A percentile compares a stretch with the other conserved stretches of the same genome.
phyloP scores from a whole-genome alignment of 2,113 vertebrate species.

The Tricholaema leucomelas region DNA sequence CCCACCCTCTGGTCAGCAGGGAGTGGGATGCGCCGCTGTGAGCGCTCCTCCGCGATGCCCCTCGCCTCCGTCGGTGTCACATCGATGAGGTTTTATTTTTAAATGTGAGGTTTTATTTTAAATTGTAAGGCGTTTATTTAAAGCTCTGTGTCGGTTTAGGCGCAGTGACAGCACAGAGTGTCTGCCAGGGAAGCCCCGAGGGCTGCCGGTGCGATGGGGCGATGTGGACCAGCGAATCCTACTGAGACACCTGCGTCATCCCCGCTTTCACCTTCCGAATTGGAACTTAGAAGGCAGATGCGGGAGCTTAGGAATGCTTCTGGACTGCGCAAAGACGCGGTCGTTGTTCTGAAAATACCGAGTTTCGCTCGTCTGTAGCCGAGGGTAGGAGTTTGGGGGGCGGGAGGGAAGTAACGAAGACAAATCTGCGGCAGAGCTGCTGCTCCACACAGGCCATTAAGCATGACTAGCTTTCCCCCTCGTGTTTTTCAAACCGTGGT shows the following conservation, averaged over 20 bases:
- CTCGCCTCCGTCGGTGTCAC: not conserved
- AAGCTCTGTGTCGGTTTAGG: too few relatives aligned
- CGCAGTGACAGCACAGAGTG: not conserved
- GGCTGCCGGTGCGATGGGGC: not conserved
- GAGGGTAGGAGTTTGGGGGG: fast-evolving
- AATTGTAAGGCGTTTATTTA: too few relatives aligned
- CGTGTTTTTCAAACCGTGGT: not conserved
- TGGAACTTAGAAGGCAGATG: not conserved
- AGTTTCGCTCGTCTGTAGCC: not conserved
- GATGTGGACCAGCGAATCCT: not conserved
- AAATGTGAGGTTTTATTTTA: too few relatives aligned
- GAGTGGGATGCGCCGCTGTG: not conserved
- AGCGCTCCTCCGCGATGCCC: not conserved
- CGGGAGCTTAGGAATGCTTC: not conserved
- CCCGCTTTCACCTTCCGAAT: not conserved
- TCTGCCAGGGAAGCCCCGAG: not conserved
- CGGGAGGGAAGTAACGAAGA: not conserved
- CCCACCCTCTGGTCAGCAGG: not conserved
- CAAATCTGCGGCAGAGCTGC: not conserved
- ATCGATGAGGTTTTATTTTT: too few relatives aligned
- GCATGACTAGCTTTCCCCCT: not conserved
- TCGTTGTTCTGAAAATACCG: not conserved
- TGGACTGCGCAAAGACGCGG: not conserved
- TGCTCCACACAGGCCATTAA: not conserved
- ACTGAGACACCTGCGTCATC: not conserved